Percentiles rank a stretch among this genome's conserved stretches.
phyloP scores from a whole-genome alignment of 2,888 invertebrate genomes.

The Polyploca ridens region DNA sequence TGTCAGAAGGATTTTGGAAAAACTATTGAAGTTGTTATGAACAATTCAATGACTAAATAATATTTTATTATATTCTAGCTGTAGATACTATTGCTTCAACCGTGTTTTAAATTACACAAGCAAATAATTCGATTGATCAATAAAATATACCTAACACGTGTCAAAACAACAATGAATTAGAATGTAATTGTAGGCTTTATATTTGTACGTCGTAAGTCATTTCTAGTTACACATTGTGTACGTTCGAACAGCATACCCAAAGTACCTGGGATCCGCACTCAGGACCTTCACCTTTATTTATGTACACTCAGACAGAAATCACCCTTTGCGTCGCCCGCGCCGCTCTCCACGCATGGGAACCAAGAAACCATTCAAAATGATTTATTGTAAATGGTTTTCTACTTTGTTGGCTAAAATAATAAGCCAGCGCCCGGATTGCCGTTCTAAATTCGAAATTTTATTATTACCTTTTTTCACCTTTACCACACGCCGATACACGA shows the following conservation, averaged over 20 bases:
- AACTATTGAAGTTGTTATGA: too few relatives aligned
- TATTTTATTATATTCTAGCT: too few relatives aligned
- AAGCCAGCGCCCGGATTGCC: slow-evolving; percentile 71
- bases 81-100: too few relatives aligned
- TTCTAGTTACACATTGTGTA: slow-evolving; percentile 39
- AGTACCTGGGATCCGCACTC: slow-evolving; percentile 78
- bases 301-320: slow-evolving; percentile 82
- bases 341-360: slow-evolving; percentile 74
- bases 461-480: slow-evolving; percentile 67
- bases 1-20: too few relatives aligned
- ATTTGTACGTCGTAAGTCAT: slow-evolving; percentile 17
- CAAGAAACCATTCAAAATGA: slow-evolving; percentile 84
- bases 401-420: slow-evolving; percentile 85
- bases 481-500: slow-evolving; percentile 60
- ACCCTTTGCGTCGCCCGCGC: slow-evolving; percentile 81
- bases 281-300: slow-evolving; percentile 82
- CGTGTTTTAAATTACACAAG: not conserved
- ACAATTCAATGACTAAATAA: too few relatives aligned
- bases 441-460: slow-evolving; percentile 81
- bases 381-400: slow-evolving; percentile 85
- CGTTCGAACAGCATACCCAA: slow-evolving; percentile 53
- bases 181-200: not conserved
- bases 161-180: not conserved
- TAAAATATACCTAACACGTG: not conserved
- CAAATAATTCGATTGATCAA: not conserved